Base-by-base conservation (phyloP, 2,888 invertebrate species). In the Liopterus haemorrhoidalis region DNA sequence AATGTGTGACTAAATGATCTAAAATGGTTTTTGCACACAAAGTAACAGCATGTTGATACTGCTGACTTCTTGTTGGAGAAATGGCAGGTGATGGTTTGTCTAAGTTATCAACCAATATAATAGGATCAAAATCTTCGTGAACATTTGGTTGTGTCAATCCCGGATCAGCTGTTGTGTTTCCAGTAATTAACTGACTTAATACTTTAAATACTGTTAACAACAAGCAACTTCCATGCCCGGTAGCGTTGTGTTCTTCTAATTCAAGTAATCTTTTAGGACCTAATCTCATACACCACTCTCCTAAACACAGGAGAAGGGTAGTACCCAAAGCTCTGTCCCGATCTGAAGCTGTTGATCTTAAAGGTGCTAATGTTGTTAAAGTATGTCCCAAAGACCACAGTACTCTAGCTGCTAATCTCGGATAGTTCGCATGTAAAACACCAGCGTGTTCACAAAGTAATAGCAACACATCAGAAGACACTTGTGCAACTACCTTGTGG, bases 281-380 rank as follows among this genome's bases (percentile, higher is more conserved):
- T 55, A 94, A 78, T 35, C 83, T 76, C 78, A 95, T 91, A 42
- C 92, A 92, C 82, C 93, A 94, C 69, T 95, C 94, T 0, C 92
- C 91, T 49, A 96, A 72, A 62, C 92, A 90, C 43, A 94, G 78
- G 58, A 95, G 76, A 55, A 94, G 72, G 0, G 91, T 85, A 20
- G 86, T 82, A 9, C 86, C 77, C 42, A 91, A 68, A 46, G 87
- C 78, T 58, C 82, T 82, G 55, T 83, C 83, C 28, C 77, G 77
- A 18, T 75, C 72, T 16, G 76, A 75, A 9, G 68, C 72, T 1
- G 67, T 63, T 1, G 73, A 70, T 53, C 52, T 55, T 11, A 63
- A 11, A 66, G 54, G 4, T 65, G 41, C 46, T 5, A 46, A 28
- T n/a, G 36, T 14, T 8, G 41, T 32, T 16, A 46, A 25, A 1